Evolutionary conservation across 2,113 vertebrate species (phyloP).

Genomic region (Esox niger): DNA sequence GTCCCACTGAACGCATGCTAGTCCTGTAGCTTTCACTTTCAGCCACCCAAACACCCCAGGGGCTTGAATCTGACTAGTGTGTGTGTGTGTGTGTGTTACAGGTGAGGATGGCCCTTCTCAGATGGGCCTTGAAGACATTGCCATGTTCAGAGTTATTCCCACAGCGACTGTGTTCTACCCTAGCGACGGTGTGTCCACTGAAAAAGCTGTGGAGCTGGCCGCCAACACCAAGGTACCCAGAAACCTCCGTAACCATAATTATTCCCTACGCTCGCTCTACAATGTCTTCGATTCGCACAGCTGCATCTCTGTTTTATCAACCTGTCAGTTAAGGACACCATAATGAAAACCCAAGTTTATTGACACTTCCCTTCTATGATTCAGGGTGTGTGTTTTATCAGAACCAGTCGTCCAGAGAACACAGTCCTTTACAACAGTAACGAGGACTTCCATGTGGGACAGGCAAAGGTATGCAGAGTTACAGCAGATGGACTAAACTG

Average conservation of each 20-base stretch:
- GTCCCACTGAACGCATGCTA: slow-evolving; percentile 34
- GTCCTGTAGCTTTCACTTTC: slow-evolving; percentile 20
- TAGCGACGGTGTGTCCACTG: slow-evolving; percentile 87
- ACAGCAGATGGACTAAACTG: no score
- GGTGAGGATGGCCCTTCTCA: slow-evolving; percentile 94
- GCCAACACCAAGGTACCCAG: slow-evolving; percentile 89
- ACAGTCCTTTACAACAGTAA: slow-evolving; percentile 85
- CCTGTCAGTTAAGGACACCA: no score
- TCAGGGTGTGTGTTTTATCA: slow-evolving; percentile 93
- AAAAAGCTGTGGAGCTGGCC: slow-evolving; percentile 93
- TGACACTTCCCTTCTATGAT: slow-evolving; percentile 11
- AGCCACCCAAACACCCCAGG: background rate
- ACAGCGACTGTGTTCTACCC: slow-evolving; percentile 89
- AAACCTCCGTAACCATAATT: background rate
- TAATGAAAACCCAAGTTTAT: no score
- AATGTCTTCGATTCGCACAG: background rate
- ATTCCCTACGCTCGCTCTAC: background rate
- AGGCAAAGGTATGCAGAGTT: slow-evolving; percentile 82
- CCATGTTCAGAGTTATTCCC: slow-evolving; percentile 87
- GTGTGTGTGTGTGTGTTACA: slow-evolving; percentile 41
- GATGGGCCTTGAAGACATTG: slow-evolving; percentile 93
- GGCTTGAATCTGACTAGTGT: slow-evolving; percentile 8
- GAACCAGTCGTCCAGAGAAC: slow-evolving; percentile 91
- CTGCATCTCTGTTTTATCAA: background rate
- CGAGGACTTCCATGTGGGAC: slow-evolving; percentile 91